These are phyloP conservation scores for Tetragnatha montana DNA, from an alignment of 2,888 invertebrate genomes.

Conservation along the genomic window DNA sequence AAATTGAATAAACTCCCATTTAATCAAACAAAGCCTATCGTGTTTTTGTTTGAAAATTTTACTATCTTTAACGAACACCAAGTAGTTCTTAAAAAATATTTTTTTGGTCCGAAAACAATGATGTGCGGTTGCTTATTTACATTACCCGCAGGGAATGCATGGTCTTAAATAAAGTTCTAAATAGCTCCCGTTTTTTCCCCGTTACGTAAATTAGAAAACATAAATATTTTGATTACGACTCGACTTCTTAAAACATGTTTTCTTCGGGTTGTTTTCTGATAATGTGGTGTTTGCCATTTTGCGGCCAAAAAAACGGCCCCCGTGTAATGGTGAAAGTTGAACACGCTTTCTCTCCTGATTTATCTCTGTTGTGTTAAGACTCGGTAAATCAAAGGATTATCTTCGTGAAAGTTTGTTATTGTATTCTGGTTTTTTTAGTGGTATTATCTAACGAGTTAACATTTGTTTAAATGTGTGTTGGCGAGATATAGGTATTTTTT, in stretches of 20 bases:
- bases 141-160: background rate
- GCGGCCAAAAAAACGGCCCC: background rate
- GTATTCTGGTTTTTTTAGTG: background rate
- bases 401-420: background rate
- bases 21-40: background rate
- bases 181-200: background rate
- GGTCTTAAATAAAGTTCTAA: background rate
- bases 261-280: background rate
- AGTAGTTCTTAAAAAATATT: background rate
- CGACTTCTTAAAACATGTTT: conserved; percentile 9
- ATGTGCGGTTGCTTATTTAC: background rate
- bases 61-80: conserved; percentile 27
- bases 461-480: background rate
- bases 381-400: conserved; percentile 11
- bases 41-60: background rate
- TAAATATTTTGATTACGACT: background rate
- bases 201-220: background rate
- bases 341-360: background rate
- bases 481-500: background rate
- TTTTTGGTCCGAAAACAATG: background rate
- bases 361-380: conserved; percentile 19
- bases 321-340: background rate
- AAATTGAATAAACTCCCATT: conserved; percentile 20
- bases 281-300: background rate
- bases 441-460: background rate